A percentile compares a stretch with the other conserved stretches of the same genome.
phyloP scores from a whole-genome alignment of 2,888 invertebrate species.

The Gasteruption jaculator region DNA sequence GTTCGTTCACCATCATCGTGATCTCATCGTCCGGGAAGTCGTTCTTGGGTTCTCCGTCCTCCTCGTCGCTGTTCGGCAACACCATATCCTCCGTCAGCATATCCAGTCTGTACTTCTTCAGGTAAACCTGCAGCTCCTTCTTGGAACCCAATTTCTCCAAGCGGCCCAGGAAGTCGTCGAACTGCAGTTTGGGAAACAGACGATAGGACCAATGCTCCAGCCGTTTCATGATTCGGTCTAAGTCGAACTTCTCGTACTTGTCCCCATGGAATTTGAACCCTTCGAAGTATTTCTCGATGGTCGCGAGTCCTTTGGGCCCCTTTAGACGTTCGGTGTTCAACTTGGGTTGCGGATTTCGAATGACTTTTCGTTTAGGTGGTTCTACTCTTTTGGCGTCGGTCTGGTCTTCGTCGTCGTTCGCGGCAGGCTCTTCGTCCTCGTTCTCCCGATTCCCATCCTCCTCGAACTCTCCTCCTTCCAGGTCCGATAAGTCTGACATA shows the following conservation, averaged over 20 bases:
- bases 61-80: slow-evolving; percentile 47
- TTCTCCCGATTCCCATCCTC: slow-evolving; percentile 7
- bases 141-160: slow-evolving; percentile 81
- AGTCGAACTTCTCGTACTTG: slow-evolving; percentile 78
- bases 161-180: slow-evolving; percentile 78
- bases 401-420: slow-evolving; percentile 15
- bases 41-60: slow-evolving; percentile 39
- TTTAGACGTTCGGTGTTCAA: slow-evolving; percentile 69
- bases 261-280: slow-evolving; percentile 79
- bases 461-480: slow-evolving; percentile 11
- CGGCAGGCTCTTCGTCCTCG: slow-evolving; percentile 15
- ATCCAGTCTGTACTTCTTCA: slow-evolving; percentile 64
- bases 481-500: too few relatives aligned
- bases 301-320: slow-evolving; percentile 76
- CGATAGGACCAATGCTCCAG: slow-evolving; percentile 93
- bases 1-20: slow-evolving; percentile 61
- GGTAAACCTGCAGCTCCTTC: slow-evolving; percentile 68
- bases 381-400: slow-evolving; percentile 47
- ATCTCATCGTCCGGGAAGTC: slow-evolving; percentile 60
- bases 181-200: slow-evolving; percentile 82
- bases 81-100: slow-evolving; percentile 49
- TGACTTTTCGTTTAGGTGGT: slow-evolving; percentile 55
- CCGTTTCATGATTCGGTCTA: slow-evolving; percentile 73
- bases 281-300: slow-evolving; percentile 73
- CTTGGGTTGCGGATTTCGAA: slow-evolving; percentile 64